Percentiles rank a stretch among this genome's conserved stretches.
phyloP scores from a whole-genome alignment of 1,140 invertebrate genomes.

The Papilio polytes region DNA sequence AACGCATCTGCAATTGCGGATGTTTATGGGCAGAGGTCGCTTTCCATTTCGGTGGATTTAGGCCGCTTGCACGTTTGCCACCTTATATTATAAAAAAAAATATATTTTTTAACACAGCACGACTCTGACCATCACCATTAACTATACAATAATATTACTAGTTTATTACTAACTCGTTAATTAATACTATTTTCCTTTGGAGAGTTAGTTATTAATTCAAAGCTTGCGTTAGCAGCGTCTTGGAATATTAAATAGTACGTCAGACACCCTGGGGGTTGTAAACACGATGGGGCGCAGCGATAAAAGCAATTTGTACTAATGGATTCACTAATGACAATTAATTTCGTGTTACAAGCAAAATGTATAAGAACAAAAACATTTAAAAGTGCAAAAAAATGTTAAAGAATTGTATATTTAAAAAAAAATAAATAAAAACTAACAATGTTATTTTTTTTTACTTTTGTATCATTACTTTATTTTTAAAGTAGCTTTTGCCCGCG shows the following conservation, averaged over 20 bases:
- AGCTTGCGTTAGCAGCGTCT: neutral
- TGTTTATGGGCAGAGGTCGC: too few relatives aligned
- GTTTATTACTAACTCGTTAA: neutral
- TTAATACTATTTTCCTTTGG: neutral
- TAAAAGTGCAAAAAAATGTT: neutral
- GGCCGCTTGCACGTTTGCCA: too few relatives aligned
- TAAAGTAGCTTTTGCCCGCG: too few relatives aligned
- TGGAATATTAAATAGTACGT: slow-evolving; percentile 13
- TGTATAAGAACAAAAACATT: neutral
- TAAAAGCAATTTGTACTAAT: slow-evolving; percentile 24
- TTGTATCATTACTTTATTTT: too few relatives aligned
- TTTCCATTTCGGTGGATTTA: too few relatives aligned
- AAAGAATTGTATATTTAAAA: too few relatives aligned
- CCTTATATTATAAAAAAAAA: too few relatives aligned
- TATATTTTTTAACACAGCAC: too few relatives aligned
- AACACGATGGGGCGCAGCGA: neutral
- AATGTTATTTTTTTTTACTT: too few relatives aligned
- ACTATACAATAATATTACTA: neutral
- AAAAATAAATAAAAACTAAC: too few relatives aligned
- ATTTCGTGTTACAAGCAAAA: neutral
- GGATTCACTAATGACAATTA: slow-evolving; percentile 7
- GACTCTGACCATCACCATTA: neutral
- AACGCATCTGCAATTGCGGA: too few relatives aligned
- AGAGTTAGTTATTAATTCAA: neutral
- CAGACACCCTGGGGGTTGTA: slow-evolving; percentile 20